phyloP scores from a whole-genome alignment of 2,797 vertebrate genomes.

The Sebastes flavidus region DNA sequence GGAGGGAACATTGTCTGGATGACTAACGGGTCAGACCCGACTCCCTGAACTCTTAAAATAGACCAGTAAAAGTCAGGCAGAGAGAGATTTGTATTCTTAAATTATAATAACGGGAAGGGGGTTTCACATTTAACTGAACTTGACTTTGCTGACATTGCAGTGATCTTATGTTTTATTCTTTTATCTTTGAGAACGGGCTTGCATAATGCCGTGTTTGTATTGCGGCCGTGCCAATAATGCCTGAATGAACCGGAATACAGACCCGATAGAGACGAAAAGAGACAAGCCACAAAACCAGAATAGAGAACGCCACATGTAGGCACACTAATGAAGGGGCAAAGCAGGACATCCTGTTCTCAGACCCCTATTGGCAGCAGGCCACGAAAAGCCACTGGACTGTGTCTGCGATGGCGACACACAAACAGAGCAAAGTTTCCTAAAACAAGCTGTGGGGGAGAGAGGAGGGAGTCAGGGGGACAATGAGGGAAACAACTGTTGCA shows the following conservation, averaged over 20 bases:
- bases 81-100: background rate
- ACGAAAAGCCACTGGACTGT: constrained; percentile 49
- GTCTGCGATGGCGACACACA: constrained; percentile 33
- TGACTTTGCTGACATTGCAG: background rate
- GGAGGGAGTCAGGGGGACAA: background rate
- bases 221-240: background rate
- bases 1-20: constrained; percentile 47
- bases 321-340: constrained; percentile 33
- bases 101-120: background rate
- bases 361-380: constrained; percentile 48
- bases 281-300: constrained; percentile 1
- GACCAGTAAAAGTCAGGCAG: constrained; percentile 1
- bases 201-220: background rate
- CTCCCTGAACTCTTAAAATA: constrained; percentile 41
- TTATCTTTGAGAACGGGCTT: background rate
- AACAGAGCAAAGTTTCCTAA: constrained; percentile 52
- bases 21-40: constrained; percentile 42
- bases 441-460: constrained; percentile 33
- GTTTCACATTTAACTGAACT: background rate
- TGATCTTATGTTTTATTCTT: background rate
- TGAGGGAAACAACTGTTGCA: background rate
- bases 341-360: constrained; percentile 41
- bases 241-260: background rate
- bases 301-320: background rate
- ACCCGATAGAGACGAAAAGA: background rate